Conservation (phyloP, 2,797 vertebrate genomes). For the Eremophila alpestris region DNA sequence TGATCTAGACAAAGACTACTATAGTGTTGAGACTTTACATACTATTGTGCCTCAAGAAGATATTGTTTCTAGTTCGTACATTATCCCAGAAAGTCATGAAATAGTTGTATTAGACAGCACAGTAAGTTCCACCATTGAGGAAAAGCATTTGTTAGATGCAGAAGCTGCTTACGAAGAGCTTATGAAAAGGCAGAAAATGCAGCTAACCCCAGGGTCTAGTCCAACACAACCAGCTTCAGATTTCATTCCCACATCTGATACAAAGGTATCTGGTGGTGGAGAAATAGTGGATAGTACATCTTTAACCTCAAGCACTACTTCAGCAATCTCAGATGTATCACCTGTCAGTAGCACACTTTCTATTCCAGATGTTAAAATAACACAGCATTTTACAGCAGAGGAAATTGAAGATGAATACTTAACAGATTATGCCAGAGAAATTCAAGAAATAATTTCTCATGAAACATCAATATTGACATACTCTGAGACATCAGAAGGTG, state of each 20-base stretch:
- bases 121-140: slow-evolving; percentile 68
- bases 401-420: slow-evolving; percentile 90
- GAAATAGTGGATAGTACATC: slow-evolving; percentile 74
- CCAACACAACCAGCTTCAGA: slow-evolving; percentile 81
- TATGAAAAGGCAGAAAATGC: slow-evolving; percentile 85
- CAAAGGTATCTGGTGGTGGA: slow-evolving; percentile 71
- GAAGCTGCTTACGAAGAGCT: slow-evolving; percentile 82
- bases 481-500: slow-evolving; percentile 72
- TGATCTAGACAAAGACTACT: slow-evolving; percentile 85
- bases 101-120: slow-evolving; percentile 82
- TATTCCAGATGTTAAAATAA: slow-evolving; percentile 98
- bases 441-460: slow-evolving; percentile 82
- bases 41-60: slow-evolving; percentile 79
- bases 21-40: slow-evolving; percentile 81
- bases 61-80: slow-evolving; percentile 77
- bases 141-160: slow-evolving; percentile 75
- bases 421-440: slow-evolving; percentile 82
- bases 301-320: slow-evolving; percentile 75
- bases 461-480: slow-evolving; percentile 75
- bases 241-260: slow-evolving; percentile 75
- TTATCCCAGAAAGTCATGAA: slow-evolving; percentile 87
- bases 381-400: slow-evolving; percentile 95
- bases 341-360: slow-evolving; percentile 84
- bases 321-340: slow-evolving; percentile 81
- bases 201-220: slow-evolving; percentile 87